Evolutionary conservation across 2,113 vertebrate species (phyloP), one percentile per base, ranked within the genome.

Genomic region (Acrocephalus arundinaceus): DNA sequence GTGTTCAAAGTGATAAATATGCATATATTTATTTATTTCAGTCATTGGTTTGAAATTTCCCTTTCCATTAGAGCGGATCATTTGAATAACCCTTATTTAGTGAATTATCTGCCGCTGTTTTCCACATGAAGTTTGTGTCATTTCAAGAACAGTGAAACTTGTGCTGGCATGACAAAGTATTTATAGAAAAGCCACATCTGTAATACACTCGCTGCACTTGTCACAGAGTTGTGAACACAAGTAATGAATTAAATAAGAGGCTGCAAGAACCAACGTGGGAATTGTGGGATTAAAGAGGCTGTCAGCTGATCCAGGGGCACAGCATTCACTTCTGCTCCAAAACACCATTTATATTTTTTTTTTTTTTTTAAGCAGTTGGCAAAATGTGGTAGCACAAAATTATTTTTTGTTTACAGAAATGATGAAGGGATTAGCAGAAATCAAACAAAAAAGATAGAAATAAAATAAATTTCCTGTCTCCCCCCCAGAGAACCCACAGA

Each of bases 201-300:
- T 37, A 67, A 85, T 5, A 63, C 48, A 51, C 39, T 89, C 7
- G 1, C 55, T 2, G 2, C 17, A 30, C 62, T 61, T 49, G 37
- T 51, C 46, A 43, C 65, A 74, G 68, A 77, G 51, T 21, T 71
- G 46, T 70, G 59, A 92, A 65, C 41, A 11, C 9, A 39, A 77
- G 23, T 17, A 85, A 87, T 67, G 77, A 84, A 94, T 91, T 80
- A 58, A 92, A 77, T 33, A 87, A 62, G 65, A 70, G 65, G 33
- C n/a, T 71, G 30, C 15, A 39, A 57, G 71, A 39, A 90, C 52
- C 35, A 90, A 5, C 2, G 24, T 72, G 71, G 75, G 75, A 90
- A 79, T 61, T 6, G 2, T 4, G 4, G 91, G 79, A 72, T 90
- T 79, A 85, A 80, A 89, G 78, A 72, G 48, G 63, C 49, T 91